Evolutionary conservation across 2,113 vertebrate genomes (phyloP).

Genomic region (Epinephelus lanceolatus): DNA sequence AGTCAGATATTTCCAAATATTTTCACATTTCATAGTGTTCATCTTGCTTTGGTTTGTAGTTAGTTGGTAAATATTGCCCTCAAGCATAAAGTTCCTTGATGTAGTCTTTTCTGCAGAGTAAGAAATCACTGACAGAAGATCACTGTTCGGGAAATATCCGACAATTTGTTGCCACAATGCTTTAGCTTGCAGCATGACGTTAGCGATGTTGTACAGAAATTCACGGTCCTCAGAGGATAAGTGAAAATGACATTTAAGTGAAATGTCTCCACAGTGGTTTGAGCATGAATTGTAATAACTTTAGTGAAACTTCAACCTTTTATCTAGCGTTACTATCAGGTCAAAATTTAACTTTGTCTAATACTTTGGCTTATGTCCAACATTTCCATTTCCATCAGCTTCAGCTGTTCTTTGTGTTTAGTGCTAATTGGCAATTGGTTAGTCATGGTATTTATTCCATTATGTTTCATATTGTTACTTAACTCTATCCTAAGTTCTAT

Average conservation of each 20-base stretch:
- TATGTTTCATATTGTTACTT: too few relatives aligned
- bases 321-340: not conserved
- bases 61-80: not conserved
- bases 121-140: not conserved
- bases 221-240: not conserved
- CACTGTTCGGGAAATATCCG: not conserved
- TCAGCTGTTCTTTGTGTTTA: not conserved
- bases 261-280: too few relatives aligned
- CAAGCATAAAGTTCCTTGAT: not conserved
- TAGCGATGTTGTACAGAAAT: not conserved
- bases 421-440: not conserved
- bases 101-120: not conserved
- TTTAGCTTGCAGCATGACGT: too few relatives aligned
- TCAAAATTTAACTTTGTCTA: not conserved
- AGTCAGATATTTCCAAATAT: not conserved
- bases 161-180: too few relatives aligned
- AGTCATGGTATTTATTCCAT: too few relatives aligned
- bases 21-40: not conserved
- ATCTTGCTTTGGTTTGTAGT: not conserved
- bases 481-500: too few relatives aligned
- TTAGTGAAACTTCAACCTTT: not conserved
- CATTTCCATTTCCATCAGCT: not conserved
- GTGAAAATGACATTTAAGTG: too few relatives aligned
- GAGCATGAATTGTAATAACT: too few relatives aligned
- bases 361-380: not conserved